Evolutionary conservation across 2,888 invertebrate species (phyloP), one percentile per base, ranked within the genome.

Genomic region (Antheraea assamensis): DNA sequence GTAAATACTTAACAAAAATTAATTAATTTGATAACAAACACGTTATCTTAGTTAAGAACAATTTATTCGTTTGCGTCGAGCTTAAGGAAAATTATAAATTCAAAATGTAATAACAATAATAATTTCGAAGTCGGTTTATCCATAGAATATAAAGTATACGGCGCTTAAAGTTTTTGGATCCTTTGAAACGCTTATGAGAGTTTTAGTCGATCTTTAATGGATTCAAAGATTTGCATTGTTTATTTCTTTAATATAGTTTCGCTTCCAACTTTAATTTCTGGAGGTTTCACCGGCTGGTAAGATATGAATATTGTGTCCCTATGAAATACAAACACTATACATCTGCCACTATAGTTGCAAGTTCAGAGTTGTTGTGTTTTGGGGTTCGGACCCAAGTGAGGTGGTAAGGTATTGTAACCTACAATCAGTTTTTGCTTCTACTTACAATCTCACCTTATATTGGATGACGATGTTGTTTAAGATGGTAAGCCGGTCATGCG

Each of bases 41-140:
- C 55, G 52, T 71, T 52, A 71, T 71, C 17, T 31, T 49, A 30
- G 30, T 30, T 49, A 52, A 27, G 71, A 49, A 8, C 24, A 71
- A 71, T 71, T 52, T 52, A 71, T 71, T 52, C 55, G 52, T 71
- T 71, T 27, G 71, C 52, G 30, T 71, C n/a, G 24, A 55, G 71
- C 49, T 55, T 52, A 71, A 71, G 21, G 52, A 49, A 49, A 49
- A 71, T 27, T 71, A 71, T 71, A 71, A 71, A 71, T 71, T 21
- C 71, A 52, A 55, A 71, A 52, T 24, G 30, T 24, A 30, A 49
- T 30, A 21, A 24, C 52, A 27, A 71, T 71, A 71, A 27, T 71
- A 64, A 64, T 30, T 64, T 64, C 3, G 30, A 64, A 64, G 27
- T 64, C 30, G 27, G 27, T 64, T 64, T 64, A 64, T 64, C 27